Evolutionary conservation across 2,113 vertebrate species (phyloP).

Genomic region (Lepidothrix coronata): DNA sequence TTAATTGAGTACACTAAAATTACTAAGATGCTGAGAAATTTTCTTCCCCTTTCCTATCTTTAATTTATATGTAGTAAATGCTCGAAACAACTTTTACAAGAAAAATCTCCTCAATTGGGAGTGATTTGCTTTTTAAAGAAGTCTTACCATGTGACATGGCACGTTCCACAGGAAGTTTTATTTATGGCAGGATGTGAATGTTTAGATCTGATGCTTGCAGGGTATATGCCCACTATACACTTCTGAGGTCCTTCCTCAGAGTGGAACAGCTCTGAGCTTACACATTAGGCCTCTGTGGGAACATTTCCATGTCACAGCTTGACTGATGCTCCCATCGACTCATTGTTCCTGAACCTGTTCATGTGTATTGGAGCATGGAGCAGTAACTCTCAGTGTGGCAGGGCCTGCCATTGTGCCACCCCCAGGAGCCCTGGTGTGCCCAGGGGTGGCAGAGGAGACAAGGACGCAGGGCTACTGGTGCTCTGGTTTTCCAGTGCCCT

Average conservation of each 20-base stretch:
- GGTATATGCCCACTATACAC: fast-evolving
- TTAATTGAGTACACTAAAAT: neutral
- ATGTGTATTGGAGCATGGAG: neutral
- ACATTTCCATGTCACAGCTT: fast-evolving
- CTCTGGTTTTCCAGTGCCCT: neutral
- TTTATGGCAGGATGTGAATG: neutral
- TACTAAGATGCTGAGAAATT: neutral
- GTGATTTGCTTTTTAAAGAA: neutral
- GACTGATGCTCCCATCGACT: neutral
- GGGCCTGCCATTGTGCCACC: neutral
- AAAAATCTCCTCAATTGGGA: neutral
- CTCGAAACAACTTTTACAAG: neutral
- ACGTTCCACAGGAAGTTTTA: neutral
- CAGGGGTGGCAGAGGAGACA: neutral
- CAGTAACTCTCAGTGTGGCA: neutral
- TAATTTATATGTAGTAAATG: neutral
- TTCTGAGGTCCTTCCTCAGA: neutral
- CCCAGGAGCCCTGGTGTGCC: fast-evolving
- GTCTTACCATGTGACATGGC: neutral
- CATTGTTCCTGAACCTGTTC: neutral
- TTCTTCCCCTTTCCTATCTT: neutral
- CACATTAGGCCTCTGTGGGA: fast-evolving
- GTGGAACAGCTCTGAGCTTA: neutral
- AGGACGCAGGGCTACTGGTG: neutral
- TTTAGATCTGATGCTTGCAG: neutral